Evolutionary conservation across 2,888 invertebrate genomes (phyloP), one percentile per base, ranked within the genome.

Genomic region (Euphydryas editha): DNA sequence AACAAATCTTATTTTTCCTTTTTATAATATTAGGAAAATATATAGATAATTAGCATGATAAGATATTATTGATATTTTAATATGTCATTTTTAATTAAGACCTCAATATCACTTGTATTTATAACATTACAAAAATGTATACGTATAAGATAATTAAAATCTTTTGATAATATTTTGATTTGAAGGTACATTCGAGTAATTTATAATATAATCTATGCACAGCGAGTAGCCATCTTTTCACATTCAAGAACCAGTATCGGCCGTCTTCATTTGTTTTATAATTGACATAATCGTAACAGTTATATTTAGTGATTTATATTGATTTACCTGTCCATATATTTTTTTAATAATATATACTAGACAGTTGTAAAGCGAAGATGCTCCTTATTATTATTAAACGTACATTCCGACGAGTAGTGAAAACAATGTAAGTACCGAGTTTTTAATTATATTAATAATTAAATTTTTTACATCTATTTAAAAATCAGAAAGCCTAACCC

Each of bases 321-420:
- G 37, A 17, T 24, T 21, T 21, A 21, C 21, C 20, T 56, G 37
- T 56, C 47, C 36, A 56, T 36, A 24, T 7, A 8, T 20, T 36
- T 56, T 55, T 37, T 56, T 37, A 24, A 11, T 51, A 13, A 59
- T 30, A 46, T 13, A n/a, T 39, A 58, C 15, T 55, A 21, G 13
- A 18, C 49, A 20, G 36, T 18, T 37, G 44, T 62, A 57, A 58
- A 63, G 73, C 65, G 67, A 75, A 80, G 68, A 72, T 77, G 36
- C 63, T 85, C 64, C 65, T 85, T 54, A 73, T 69, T 55, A 70
- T 77, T 44, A 75, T 90, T 39, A 82, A 85, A 76, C 67, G 75
- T 62, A 81, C 82, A 10, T 79, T 88, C 62, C 82, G 85, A 75
- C 83, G 83, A 71, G 64, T 88, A 11, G 69, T 88, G 36, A 81